phyloP scores from a whole-genome alignment of 2,888 invertebrate species.

The Drosophila multiciliata region DNA sequence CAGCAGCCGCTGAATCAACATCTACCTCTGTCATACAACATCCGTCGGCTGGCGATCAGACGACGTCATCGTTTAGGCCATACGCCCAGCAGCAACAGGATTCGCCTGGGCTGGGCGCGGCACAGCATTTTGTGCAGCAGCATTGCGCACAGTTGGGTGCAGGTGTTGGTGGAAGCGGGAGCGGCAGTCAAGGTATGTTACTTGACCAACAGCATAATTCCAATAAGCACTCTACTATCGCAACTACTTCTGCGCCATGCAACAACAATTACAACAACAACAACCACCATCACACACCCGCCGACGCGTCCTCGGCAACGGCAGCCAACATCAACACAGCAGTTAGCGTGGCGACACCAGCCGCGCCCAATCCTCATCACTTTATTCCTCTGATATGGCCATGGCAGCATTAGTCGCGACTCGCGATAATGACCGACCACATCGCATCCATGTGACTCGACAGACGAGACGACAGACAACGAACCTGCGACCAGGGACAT shows the following conservation, averaged over 20 bases:
- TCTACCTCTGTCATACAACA: slow-evolving; percentile 82
- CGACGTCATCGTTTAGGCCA: slow-evolving; percentile 79
- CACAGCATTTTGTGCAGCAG: slow-evolving; percentile 78
- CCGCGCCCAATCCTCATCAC: slow-evolving; percentile 83
- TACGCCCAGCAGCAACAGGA: slow-evolving; percentile 79
- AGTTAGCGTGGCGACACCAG: slow-evolving; percentile 64
- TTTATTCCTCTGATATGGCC: slow-evolving; percentile 83
- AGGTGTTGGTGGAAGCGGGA: slow-evolving; percentile 45
- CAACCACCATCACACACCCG: slow-evolving; percentile 74
- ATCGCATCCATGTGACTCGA: slow-evolving; percentile 52
- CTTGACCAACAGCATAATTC: slow-evolving; percentile 84
- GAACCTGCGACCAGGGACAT: slow-evolving; percentile 52
- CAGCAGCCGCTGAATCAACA: slow-evolving; percentile 83
- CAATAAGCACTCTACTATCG: slow-evolving; percentile 82
- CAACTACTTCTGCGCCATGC: slow-evolving; percentile 75
- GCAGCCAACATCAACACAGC: slow-evolving; percentile 58
- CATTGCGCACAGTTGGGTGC: slow-evolving; percentile 80
- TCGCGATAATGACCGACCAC: slow-evolving; percentile 28
- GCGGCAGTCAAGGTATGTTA: slow-evolving; percentile 84
- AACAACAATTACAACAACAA: slow-evolving; percentile 77
- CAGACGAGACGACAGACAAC: slow-evolving; percentile 51
- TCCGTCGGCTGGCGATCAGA: slow-evolving; percentile 64
- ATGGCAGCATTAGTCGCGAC: slow-evolving; percentile 80
- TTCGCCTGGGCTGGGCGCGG: slow-evolving; percentile 41
- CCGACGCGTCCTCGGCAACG: slow-evolving; percentile 45